Base-by-base conservation (phyloP, 2,113 vertebrate species). In the Sterna hirundo region DNA sequence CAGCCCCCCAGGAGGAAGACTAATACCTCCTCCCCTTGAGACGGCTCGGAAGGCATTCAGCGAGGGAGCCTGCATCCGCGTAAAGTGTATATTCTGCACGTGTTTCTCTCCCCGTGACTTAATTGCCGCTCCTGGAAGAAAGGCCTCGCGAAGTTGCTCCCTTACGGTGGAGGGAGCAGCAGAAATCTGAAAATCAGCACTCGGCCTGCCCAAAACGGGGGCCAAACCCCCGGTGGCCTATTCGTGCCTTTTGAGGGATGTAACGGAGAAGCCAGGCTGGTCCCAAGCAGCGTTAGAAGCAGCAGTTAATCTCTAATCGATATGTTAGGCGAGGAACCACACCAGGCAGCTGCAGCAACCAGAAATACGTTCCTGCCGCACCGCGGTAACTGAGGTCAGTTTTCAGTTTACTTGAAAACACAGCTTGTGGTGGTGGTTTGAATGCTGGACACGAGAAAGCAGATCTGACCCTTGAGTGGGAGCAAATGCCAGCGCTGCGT, bases 291-390 rank as follows among this genome's bases (percentile, higher is more conserved):
- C 2, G 71, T 21, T 77, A 6, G 5, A 51, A 88, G 58, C 16
- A 85, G 82, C 81, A 47, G 11, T 76, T 60, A n/a, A 70, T 91
- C 51, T 58, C 49, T 80, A 38, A 88, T 66, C 49, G 65, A 11
- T 49, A 69, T 10, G 44, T 75, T 38, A 49, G 80, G 34, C 38
- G 36, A 83, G 54, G 38, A n/a, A 58, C 58, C 44, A 17, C 23
- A 38, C n/a, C 40, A 77, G 57, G 84, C 91, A 85, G 74, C 94
- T 65, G 84, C 81, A 44, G 78, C 58, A 40, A 49, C 66, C 87
- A 85, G 74, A 54, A 85, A 60, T 60, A 69, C 0, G 1, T 74
- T 90, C 81, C 84, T 86, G 82, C 38, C 70, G 30, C 58, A 1
- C 57, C 65, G 84, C 57, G 79, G 57, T 44, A 57, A 27, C 77